A percentile compares a stretch with the other conserved stretches of the same genome.
Evolutionary conservation across 2,113 vertebrate species (phyloP).

Genomic region (Chamaetylas fuelleborni): DNA sequence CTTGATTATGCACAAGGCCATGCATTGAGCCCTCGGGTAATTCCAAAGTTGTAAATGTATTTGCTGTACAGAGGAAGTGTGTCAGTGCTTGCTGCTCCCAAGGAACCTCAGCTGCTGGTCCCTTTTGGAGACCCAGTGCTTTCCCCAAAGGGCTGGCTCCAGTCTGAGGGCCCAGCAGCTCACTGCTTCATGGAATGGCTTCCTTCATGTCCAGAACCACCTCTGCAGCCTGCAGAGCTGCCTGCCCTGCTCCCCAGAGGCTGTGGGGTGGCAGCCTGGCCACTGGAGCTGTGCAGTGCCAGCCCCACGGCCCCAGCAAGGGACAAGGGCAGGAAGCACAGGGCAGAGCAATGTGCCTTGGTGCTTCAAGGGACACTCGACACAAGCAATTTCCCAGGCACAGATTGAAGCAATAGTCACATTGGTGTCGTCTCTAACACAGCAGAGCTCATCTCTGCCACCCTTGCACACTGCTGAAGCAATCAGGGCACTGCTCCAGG

Average conservation of each 20-base stretch:
- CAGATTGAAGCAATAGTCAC: not conserved
- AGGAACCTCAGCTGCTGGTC: not conserved
- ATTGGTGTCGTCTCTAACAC: not conserved
- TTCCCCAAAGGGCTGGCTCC: not conserved
- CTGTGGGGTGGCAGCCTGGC: no score
- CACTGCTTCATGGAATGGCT: not conserved
- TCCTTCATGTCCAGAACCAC: not conserved
- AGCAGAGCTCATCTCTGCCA: not conserved
- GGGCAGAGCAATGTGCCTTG: not conserved
- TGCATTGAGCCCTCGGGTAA: not conserved
- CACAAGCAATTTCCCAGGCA: not conserved
- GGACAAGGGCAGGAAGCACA: not conserved
- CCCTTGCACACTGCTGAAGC: not conserved
- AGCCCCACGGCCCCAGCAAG: no score
- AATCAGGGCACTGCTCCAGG: not conserved
- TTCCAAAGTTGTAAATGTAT: constrained; percentile 58
- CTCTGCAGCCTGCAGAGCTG: not conserved
- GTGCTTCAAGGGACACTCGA: not conserved
- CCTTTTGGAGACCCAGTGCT: not conserved
- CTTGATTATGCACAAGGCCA: not conserved
- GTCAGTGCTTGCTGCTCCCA: not conserved
- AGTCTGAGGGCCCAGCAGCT: not conserved
- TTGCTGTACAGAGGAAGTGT: constrained; percentile 43
- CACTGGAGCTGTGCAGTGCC: no score
- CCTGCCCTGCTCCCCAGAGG: not conserved